Base-by-base conservation (phyloP, 2,113 vertebrate genomes). In the Mugil cephalus region DNA sequence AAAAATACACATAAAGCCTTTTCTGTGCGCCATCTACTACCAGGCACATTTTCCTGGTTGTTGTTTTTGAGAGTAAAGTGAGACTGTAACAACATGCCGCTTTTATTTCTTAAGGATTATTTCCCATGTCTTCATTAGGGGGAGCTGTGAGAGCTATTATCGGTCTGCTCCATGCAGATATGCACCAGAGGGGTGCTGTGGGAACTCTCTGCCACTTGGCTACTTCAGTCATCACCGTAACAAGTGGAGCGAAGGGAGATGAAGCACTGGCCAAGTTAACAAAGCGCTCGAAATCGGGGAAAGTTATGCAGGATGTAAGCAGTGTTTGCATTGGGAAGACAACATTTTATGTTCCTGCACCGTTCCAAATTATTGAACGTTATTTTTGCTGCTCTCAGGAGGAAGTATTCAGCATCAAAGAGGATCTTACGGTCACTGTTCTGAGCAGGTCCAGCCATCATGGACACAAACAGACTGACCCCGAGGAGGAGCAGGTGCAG, bases 91-190 rank as follows among this genome's bases (percentile, higher is more conserved):
- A 15, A 7, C 1, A 12, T 10, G 1, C 1, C 42, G n/a, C 36
- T 74, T 34, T 1, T 8, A 30, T 10, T 17, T 8, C 51, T 71
- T 17, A 47, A 74, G 0, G 4, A 9, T 61, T 46, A 47, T 60
- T 30, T 59, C 10, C 51, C 76, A 15, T 73, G 9, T 65, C 75
- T 63, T 47, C 74, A 67, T 75, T 56, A 93, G 94, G 72, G 18
- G 82, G 93, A 53, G 83, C 50, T 61, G 90, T 95, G 18, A 88
- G 76, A 77, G 76, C 83, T 43, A 54, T 95, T 11, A 74, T 97
- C 14, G 91, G 87, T 8, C 92, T 98, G 10, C 88, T 98, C 6
- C 96, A 98, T 19, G 78, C 84, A 42, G 96, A 98, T 55, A 86
- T 96, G 77, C 96, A 97, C 59, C 89, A 89, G 10, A 90, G 77